phyloP scores from a whole-genome alignment of 2,888 invertebrate species.

The Euproctis similis region DNA sequence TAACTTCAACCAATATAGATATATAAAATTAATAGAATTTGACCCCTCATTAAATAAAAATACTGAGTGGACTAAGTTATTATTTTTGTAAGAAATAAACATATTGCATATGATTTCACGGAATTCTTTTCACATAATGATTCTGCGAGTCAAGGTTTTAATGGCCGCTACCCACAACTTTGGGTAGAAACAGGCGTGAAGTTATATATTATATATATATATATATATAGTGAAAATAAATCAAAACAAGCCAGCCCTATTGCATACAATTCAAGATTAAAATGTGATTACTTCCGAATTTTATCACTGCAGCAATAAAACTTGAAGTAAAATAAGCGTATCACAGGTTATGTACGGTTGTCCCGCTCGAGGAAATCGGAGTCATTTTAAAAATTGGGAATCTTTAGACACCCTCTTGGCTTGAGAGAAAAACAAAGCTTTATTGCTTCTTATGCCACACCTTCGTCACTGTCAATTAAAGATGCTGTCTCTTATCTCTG shows the following conservation, averaged over 20 bases:
- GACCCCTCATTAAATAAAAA: too few relatives aligned
- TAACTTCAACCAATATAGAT: too few relatives aligned
- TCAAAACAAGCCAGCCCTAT: neutral
- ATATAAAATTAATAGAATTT: too few relatives aligned
- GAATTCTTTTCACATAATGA: too few relatives aligned
- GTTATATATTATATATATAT: too few relatives aligned
- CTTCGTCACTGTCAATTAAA: slow-evolving; percentile 67
- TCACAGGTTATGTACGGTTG: slow-evolving; percentile 14
- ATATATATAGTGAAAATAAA: too few relatives aligned
- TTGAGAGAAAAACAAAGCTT: slow-evolving; percentile 35
- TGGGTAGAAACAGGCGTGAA: too few relatives aligned
- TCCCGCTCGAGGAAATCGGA: slow-evolving; percentile 16
- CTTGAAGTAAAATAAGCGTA: slow-evolving; percentile 8
- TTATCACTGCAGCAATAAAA: slow-evolving; percentile 19
- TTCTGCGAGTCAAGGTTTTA: too few relatives aligned
- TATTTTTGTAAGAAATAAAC: too few relatives aligned
- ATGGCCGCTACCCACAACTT: too few relatives aligned
- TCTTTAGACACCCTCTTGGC: slow-evolving; percentile 20
- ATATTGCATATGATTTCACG: too few relatives aligned
- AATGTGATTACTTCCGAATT: slow-evolving; percentile 31
- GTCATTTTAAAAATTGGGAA: slow-evolving; percentile 13
- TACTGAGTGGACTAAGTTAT: too few relatives aligned
- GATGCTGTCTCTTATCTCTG: slow-evolving; percentile 21
- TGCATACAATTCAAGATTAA: slow-evolving; percentile 31
- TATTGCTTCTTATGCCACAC: slow-evolving; percentile 35